These are phyloP conservation scores for Sarcoramphus papa DNA, from an alignment of 2,797 vertebrate genomes.

Conservation along the genomic window DNA sequence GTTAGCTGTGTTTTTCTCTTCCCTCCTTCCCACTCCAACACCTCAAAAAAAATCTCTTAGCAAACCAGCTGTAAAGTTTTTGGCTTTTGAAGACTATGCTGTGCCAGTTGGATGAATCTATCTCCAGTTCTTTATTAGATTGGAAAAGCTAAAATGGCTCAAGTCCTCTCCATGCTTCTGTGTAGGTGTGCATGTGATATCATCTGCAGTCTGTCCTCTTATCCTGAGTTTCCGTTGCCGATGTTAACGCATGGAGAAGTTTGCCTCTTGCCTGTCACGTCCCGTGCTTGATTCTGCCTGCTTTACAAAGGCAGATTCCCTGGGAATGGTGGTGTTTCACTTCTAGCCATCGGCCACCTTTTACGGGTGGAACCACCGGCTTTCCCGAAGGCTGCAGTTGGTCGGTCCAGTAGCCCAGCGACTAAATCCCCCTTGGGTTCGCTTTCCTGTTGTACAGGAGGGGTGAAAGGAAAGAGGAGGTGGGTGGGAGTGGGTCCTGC, in stretches of 20 bases:
- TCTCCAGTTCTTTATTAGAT: not conserved
- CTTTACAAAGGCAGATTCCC: not conserved
- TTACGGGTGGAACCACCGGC: not conserved
- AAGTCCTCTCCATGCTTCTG: not conserved
- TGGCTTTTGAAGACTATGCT: not conserved
- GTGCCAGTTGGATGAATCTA: not conserved
- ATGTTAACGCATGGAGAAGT: not conserved
- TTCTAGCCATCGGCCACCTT: accelerated
- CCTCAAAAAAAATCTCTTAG: not conserved
- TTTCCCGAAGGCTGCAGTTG: not conserved
- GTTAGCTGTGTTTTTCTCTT: slow-evolving; percentile 10
- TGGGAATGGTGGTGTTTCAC: not conserved
- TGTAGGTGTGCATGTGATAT: not conserved
- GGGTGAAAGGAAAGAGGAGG: not conserved
- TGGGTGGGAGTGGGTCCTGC: not conserved
- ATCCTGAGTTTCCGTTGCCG: not conserved
- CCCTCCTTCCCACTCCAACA: slow-evolving; percentile 22
- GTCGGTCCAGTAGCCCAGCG: not conserved
- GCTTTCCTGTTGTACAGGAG: not conserved
- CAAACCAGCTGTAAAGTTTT: slow-evolving; percentile 14
- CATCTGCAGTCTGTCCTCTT: not conserved
- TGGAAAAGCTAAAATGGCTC: not conserved
- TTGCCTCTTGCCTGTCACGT: not conserved
- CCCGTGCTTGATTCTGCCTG: not conserved
- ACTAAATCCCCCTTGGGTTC: not conserved